Evolutionary conservation across 2,888 invertebrate species (phyloP).

Genomic region (Caenorhabditis imperialis): DNA sequence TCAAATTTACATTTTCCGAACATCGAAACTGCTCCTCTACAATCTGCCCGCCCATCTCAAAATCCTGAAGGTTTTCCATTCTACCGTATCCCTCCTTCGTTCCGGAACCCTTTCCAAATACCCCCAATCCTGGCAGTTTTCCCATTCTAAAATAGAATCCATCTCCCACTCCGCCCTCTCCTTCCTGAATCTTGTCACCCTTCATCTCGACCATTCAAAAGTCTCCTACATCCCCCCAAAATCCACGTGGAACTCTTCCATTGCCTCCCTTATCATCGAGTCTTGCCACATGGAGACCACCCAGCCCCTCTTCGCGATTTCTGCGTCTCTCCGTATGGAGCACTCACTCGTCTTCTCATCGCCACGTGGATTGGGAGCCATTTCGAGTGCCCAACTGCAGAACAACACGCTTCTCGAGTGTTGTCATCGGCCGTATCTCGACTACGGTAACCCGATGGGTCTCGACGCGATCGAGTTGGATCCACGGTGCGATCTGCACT

Average conservation of each 20-base stretch:
- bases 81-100: slow-evolving; percentile 29
- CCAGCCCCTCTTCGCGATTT: slow-evolving; percentile 32
- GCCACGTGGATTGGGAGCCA: slow-evolving; percentile 31
- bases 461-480: slow-evolving; percentile 31
- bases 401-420: slow-evolving; percentile 54
- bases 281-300: slow-evolving; percentile 28
- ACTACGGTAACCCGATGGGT: slow-evolving; percentile 22
- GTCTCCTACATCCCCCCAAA: slow-evolving; percentile 14
- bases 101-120: neutral
- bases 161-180: slow-evolving; percentile 5
- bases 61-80: slow-evolving; percentile 44
- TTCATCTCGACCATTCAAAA: slow-evolving; percentile 13
- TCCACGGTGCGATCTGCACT: slow-evolving; percentile 37
- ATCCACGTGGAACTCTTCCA: slow-evolving; percentile 11
- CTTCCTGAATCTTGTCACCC: slow-evolving; percentile 7
- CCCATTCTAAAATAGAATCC: slow-evolving; percentile 27
- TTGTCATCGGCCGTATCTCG: slow-evolving; percentile 27
- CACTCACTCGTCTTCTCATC: slow-evolving; percentile 46
- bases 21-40: slow-evolving; percentile 1
- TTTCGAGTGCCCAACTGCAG: slow-evolving; percentile 47
- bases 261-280: slow-evolving; percentile 28
- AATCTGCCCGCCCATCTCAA: slow-evolving; percentile 16
- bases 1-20: slow-evolving; percentile 53
- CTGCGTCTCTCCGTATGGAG: slow-evolving; percentile 26
- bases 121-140: slow-evolving; percentile 28